phyloP scores from a whole-genome alignment of 1,140 invertebrate species.

The Aphelinus atriplicis region DNA sequence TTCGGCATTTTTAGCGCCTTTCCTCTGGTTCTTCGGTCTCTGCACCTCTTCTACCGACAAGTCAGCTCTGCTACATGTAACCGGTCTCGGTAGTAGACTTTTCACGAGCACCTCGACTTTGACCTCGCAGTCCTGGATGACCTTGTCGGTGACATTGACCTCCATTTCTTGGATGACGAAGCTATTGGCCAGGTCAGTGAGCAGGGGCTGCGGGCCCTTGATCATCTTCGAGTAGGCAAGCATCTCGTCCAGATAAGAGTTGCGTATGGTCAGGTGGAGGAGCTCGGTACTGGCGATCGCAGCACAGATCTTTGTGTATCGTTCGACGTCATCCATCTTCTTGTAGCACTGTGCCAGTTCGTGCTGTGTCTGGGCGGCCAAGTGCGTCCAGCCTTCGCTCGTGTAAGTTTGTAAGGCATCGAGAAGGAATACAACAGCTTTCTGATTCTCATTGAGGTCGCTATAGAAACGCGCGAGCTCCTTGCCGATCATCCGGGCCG shows the following conservation, averaged over 20 bases:
- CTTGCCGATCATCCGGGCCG: slow-evolving; percentile 86
- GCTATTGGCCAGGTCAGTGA: slow-evolving; percentile 58
- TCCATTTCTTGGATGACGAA: slow-evolving; percentile 66
- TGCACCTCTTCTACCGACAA: slow-evolving; percentile 66
- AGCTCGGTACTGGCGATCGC: slow-evolving; percentile 79
- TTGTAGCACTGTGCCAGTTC: slow-evolving; percentile 88
- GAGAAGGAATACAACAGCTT: slow-evolving; percentile 87
- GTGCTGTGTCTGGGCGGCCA: slow-evolving; percentile 83
- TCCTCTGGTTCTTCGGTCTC: slow-evolving; percentile 49
- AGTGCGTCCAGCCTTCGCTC: slow-evolving; percentile 84
- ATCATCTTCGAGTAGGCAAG: slow-evolving; percentile 73
- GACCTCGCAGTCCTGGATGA: slow-evolving; percentile 70
- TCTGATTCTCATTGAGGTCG: slow-evolving; percentile 84
- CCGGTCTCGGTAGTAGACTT: slow-evolving; percentile 70
- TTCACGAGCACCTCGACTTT: slow-evolving; percentile 69
- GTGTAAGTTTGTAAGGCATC: slow-evolving; percentile 88
- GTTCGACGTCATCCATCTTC: slow-evolving; percentile 78
- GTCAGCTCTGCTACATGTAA: slow-evolving; percentile 66
- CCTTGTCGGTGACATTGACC: slow-evolving; percentile 64
- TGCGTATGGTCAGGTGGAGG: slow-evolving; percentile 78
- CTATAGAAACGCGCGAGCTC: slow-evolving; percentile 92
- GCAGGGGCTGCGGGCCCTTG: slow-evolving; percentile 58
- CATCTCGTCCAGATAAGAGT: slow-evolving; percentile 82
- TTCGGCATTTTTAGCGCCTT: slow-evolving; percentile 49
- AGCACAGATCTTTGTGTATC: slow-evolving; percentile 79